Evolutionary conservation across 2,113 vertebrate genomes (phyloP), one percentile per base, ranked within the genome.

Genomic region (Baryphthengus martii): DNA sequence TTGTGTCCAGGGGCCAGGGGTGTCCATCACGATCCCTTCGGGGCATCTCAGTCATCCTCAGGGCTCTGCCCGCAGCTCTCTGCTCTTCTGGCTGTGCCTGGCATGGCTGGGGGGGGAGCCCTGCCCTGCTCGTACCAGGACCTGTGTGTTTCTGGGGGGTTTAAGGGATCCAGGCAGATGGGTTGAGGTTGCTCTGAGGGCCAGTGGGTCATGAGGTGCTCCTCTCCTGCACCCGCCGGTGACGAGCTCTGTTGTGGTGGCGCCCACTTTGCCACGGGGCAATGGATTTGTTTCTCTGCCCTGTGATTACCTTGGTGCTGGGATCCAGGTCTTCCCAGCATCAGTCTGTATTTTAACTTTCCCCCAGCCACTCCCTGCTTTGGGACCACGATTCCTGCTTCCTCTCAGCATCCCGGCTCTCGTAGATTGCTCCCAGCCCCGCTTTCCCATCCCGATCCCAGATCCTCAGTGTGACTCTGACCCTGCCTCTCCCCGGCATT

Each of bases 401-500:
- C 70, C 47, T 59, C 16, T 33, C 85, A 9, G 8, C 63, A 42
- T 78, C 88, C 62, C 37, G 12, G 45, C 74, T 93, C 49, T 76
- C 0, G 1, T 44, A 70, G 61, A 56, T 67, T 1, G 1, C 72
- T 89, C 81, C 55, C 42, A 74, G 92, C 66, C 56, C 82, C 28
- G 70, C 83, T 85, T 89, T 33, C 50, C 82, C 61, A 26, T 87
- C 80, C 81, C 7, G 1, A 15, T 56, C 87, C 91, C 49, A 63
- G 37, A 65, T 92, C 28, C 24, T 86, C 33, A 45, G 91, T 0
- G 9, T 92, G 85, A 80, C 95, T 96, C 96, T 85, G 67, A 97
- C 89, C 91, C 90, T 85, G 70, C 95, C 59, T 91, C 86, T 93
- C 87, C 77, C 96, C 20, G 1, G 18, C 93, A 78, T 95, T 97